Conservation (phyloP, 2,113 vertebrate species). For the Rhabdornis inornatus region DNA sequence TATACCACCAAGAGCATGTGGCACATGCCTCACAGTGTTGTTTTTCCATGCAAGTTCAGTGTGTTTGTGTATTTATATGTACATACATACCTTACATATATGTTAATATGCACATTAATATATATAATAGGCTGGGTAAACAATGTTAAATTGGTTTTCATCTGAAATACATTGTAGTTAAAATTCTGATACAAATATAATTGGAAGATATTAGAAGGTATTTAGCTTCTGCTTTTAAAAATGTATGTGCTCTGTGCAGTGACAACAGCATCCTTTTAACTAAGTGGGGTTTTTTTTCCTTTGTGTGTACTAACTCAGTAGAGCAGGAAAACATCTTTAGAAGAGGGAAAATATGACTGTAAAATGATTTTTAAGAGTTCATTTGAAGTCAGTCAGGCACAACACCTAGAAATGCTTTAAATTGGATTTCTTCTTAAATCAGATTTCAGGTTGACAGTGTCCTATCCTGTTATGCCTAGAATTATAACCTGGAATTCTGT, state of each 20-base stretch:
- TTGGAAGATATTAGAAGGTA: background rate
- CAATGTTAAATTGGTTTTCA: background rate
- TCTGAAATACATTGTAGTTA: background rate
- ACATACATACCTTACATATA: background rate
- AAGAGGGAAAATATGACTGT: background rate
- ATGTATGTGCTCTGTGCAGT: background rate
- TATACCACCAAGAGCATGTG: background rate
- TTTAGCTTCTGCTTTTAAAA: background rate
- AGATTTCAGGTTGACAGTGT: background rate
- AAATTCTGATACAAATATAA: background rate
- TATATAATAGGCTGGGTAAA: background rate
- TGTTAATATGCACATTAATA: background rate
- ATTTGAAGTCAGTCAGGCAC: constrained; percentile 18
- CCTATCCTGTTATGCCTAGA: background rate
- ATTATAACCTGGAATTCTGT: background rate
- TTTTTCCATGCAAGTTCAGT: background rate
- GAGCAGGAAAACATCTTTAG: background rate
- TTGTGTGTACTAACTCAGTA: background rate
- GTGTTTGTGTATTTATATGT: background rate
- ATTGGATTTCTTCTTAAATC: background rate
- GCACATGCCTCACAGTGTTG: background rate
- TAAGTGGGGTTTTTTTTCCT: background rate
- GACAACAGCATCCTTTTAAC: background rate
- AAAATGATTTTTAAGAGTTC: constrained; percentile 36
- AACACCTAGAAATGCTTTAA: constrained; percentile 22